Percentiles rank a stretch among this genome's conserved stretches.
Conservation (phyloP, 2,797 vertebrate genomes). For the Chrysocyon brachyurus region DNA sequence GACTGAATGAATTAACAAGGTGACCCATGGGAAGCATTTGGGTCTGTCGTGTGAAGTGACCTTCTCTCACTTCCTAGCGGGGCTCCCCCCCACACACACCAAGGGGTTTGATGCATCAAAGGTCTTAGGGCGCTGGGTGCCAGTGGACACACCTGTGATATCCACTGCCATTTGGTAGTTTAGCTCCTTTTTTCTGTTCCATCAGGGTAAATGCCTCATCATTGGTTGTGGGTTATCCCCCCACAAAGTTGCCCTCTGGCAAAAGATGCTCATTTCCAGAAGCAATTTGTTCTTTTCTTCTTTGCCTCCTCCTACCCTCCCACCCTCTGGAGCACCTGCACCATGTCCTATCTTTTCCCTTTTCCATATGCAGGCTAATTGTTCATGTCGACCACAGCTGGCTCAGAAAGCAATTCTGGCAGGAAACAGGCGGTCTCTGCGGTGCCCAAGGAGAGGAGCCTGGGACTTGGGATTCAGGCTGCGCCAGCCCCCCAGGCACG, state of each 20-base stretch:
- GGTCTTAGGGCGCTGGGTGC: background rate
- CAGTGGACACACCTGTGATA: background rate
- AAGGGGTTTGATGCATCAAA: accelerated
- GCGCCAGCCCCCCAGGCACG: accelerated
- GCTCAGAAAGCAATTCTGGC: background rate
- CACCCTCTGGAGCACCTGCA: background rate
- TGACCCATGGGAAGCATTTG: accelerated
- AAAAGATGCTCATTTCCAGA: slow-evolving; percentile 15
- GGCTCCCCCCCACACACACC: too few relatives aligned
- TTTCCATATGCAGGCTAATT: background rate
- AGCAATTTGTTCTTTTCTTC: background rate
- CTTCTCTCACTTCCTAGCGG: too few relatives aligned
- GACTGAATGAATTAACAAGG: background rate
- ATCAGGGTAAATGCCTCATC: background rate
- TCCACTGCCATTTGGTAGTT: background rate
- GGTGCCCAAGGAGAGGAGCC: background rate
- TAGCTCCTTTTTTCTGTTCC: background rate
- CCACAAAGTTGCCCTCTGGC: background rate
- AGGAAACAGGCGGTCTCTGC: background rate
- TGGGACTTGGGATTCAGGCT: accelerated
- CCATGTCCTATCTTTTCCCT: background rate
- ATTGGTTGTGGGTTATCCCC: background rate
- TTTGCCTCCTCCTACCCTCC: accelerated
- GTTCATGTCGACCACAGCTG: background rate
- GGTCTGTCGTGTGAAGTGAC: accelerated